These are phyloP conservation scores for Drepanosiphum platanoidis DNA, from an alignment of 2,888 invertebrate genomes.

Conservation along the genomic window DNA sequence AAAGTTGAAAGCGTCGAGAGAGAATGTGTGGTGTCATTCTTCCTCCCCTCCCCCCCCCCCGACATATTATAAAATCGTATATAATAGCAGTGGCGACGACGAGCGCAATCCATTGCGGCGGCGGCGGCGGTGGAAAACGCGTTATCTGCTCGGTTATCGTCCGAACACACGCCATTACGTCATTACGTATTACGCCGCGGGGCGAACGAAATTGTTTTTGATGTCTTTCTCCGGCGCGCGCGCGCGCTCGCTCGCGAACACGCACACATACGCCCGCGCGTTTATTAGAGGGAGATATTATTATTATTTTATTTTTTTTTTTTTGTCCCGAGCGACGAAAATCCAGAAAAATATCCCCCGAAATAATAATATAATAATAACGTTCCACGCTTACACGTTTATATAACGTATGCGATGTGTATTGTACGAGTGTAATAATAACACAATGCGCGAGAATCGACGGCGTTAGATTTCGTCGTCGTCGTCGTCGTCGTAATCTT, in stretches of 20 bases:
- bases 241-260: neutral
- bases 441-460: neutral
- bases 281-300: neutral
- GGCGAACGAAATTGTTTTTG: slow-evolving; percentile 40
- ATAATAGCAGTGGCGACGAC: neutral
- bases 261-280: neutral
- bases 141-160: slow-evolving; percentile 56
- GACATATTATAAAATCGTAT: neutral
- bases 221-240: slow-evolving; percentile 9
- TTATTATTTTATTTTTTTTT: slow-evolving; percentile 17
- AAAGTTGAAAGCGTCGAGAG: neutral
- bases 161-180: slow-evolving; percentile 60
- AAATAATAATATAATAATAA: neutral
- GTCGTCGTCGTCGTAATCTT: slow-evolving; percentile 30
- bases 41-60: neutral
- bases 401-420: neutral
- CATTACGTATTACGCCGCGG: slow-evolving; percentile 37
- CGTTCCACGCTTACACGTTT: neutral
- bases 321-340: neutral
- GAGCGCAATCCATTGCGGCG: neutral
- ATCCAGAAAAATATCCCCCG: neutral
- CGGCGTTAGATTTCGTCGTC: slow-evolving; percentile 32
- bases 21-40: neutral
- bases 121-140: neutral
- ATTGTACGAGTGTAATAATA: neutral